These are phyloP conservation scores for Odocoileus virginianus DNA, from an alignment of 2,113 vertebrate genomes.

Conservation along the genomic window DNA sequence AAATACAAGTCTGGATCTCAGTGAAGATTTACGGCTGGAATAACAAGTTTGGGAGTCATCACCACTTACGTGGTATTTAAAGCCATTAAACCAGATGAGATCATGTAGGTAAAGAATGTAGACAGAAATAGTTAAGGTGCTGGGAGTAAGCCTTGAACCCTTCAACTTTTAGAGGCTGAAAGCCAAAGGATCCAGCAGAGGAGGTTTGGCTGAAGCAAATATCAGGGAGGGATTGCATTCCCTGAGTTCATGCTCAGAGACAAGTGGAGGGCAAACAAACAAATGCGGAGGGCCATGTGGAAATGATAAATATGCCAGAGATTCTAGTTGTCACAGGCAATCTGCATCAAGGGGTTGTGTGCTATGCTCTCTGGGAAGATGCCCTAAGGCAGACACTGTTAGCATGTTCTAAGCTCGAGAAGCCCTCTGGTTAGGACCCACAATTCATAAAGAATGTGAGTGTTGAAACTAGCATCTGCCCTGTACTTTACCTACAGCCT, in stretches of 20 bases:
- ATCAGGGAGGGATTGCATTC: background rate
- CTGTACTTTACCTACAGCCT: background rate
- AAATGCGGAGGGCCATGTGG: background rate
- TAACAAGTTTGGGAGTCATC: conserved; percentile 45
- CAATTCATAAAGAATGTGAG: background rate
- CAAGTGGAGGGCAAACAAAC: background rate
- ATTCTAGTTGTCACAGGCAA: background rate
- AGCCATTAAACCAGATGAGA: conserved; percentile 57
- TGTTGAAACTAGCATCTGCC: background rate
- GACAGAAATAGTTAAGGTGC: background rate
- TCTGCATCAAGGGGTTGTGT: background rate
- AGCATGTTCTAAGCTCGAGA: background rate
- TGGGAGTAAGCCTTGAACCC: background rate
- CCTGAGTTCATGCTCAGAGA: background rate
- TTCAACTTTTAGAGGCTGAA: background rate
- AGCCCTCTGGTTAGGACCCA: background rate
- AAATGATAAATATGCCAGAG: background rate
- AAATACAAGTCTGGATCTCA: conserved; percentile 1
- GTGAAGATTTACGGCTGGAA: conserved; percentile 7
- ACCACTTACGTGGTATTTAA: conserved; percentile 17
- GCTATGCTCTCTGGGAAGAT: background rate
- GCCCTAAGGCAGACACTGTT: background rate
- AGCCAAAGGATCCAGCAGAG: background rate
- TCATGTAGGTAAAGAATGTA: background rate
- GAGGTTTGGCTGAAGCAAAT: background rate